Conservation (phyloP, 1,140 invertebrate genomes). For the Littorina saxatilis region DNA sequence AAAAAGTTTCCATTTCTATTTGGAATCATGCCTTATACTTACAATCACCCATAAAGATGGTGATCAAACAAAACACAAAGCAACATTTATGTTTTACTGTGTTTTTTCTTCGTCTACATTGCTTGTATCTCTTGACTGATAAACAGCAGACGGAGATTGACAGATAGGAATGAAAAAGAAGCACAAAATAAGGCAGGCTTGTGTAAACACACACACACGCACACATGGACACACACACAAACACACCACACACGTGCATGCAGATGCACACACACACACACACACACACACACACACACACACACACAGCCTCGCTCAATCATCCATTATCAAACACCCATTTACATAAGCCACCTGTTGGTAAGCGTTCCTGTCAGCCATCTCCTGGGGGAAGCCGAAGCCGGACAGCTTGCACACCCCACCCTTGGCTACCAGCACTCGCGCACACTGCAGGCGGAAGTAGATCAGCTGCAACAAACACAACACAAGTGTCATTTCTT, state of each 20-base stretch:
- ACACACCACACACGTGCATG: neutral
- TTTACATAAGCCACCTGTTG: conserved; percentile 40
- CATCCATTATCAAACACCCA: neutral
- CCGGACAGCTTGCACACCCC: conserved; percentile 67
- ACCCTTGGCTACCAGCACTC: conserved; percentile 59
- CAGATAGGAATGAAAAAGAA: too few relatives aligned
- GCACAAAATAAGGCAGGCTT: neutral
- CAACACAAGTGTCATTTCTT: too few relatives aligned
- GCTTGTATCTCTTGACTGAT: too few relatives aligned
- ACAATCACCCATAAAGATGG: too few relatives aligned
- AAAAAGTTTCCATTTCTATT: too few relatives aligned
- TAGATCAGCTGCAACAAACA: conserved; percentile 58
- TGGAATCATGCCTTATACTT: too few relatives aligned
- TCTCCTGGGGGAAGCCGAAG: conserved; percentile 65
- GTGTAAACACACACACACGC: neutral
- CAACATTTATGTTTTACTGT: too few relatives aligned
- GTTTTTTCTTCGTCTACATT: too few relatives aligned
- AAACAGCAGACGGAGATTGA: too few relatives aligned
- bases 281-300: neutral
- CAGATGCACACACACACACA: neutral
- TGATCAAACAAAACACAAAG: too few relatives aligned
- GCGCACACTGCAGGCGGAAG: conserved; percentile 57
- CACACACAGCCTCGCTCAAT: neutral
- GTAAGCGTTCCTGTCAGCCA: conserved; percentile 61
- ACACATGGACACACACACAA: neutral